phyloP scores from a whole-genome alignment of 2,113 vertebrate genomes.

The Ictalurus punctatus region DNA sequence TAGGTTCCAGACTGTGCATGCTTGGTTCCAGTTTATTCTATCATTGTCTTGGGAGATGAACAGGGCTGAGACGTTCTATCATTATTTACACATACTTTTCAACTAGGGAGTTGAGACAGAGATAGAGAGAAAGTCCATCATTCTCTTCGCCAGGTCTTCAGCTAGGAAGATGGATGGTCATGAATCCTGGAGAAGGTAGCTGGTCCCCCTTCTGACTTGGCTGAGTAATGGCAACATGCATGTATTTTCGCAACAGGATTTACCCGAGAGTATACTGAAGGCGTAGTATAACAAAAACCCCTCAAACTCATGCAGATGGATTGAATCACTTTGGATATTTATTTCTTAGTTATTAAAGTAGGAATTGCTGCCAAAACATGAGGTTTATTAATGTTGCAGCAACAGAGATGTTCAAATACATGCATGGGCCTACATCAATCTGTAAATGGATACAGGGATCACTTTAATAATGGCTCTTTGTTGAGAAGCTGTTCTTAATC shows the following conservation, averaged over 20 bases:
- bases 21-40: background rate
- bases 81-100: slow-evolving; percentile 47
- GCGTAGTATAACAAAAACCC: background rate
- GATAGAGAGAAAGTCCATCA: background rate
- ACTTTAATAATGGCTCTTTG: background rate
- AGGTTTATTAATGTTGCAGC: background rate
- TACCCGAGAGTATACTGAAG: slow-evolving; percentile 48
- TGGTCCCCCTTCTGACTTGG: slow-evolving; percentile 66
- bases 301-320: slow-evolving; percentile 4
- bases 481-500: background rate
- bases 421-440: background rate
- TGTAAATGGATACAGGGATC: background rate
- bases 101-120: slow-evolving; percentile 43
- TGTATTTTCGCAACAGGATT: slow-evolving; percentile 65
- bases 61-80: background rate
- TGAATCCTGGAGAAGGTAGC: slow-evolving; percentile 58
- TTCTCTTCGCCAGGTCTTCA: slow-evolving; percentile 53
- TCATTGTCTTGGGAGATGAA: background rate
- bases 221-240: slow-evolving; percentile 73
- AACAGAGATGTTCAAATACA: background rate
- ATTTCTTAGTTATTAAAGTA: background rate
- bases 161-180: slow-evolving; percentile 69
- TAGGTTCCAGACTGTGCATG: background rate
- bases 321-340: background rate
- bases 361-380: background rate